Evolutionary conservation across 1,140 invertebrate species (phyloP), one percentile per base, ranked within the genome.

Genomic region (Eufriesea mexicana): DNA sequence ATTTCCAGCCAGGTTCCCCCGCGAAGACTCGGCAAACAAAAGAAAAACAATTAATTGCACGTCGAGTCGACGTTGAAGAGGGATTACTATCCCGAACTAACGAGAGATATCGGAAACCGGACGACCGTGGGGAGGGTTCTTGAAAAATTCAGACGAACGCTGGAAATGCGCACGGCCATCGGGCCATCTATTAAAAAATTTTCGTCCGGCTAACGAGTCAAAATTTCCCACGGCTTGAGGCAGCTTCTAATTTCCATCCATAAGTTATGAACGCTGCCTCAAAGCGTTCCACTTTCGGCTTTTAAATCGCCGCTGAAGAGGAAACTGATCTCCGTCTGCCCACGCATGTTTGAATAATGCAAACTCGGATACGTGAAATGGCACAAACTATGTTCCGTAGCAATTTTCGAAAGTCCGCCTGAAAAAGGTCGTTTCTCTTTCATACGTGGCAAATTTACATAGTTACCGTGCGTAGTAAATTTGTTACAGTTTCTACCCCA

Each of bases 231-330:
- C 20, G 45, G 2, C 49, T 49, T 54, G 18, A 10, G 5, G 5
- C 14, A 20, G 14, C 23, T 42, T 51, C 25, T 67, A 45, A 67
- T 68, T 47, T 55, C 18, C n/a, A 78, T 47, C 18, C 35, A 68
- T 55, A 57, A 78, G 16, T 70, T 28, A 70, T 23, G 66, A 55
- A 70, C 42, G 64, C 47, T n/a, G 10, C n/a, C 18, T 47, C 64
- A 45, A 25, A 70, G 35, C n/a, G 64, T 5, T 47, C 42, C 20
- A 25, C 12, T 70, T 78, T 70, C 18, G 8, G 35, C 57, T 57
- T 57, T 78, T 18, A 78, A 70, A 57, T 49, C 42, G 47, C 10
- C 47, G 7, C 12, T 23, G 16, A 75, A 75, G n/a, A 62, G 25
- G 47, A 76, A 49, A 23, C 59, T 23, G 59, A 64, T 51, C n/a